These are phyloP conservation scores for Lepus oiostolus DNA, from an alignment of 2,797 vertebrate genomes.

Conservation along the genomic window DNA sequence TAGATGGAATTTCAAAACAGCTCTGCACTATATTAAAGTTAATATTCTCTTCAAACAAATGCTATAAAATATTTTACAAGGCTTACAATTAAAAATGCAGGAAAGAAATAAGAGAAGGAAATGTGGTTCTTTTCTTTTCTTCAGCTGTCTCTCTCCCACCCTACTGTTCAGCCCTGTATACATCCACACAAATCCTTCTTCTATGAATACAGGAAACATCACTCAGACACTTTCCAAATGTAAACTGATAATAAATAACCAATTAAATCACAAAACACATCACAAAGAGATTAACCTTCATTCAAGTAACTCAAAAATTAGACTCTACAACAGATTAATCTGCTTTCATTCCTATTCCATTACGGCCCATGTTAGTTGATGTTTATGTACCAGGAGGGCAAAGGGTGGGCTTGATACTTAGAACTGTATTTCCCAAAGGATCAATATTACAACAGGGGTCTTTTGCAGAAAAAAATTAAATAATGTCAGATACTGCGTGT, in stretches of 20 bases:
- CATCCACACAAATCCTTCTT: background rate
- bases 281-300: no score
- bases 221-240: conserved; percentile 3
- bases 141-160: background rate
- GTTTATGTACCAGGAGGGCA: conserved; percentile 69
- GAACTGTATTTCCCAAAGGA: conserved; percentile 52
- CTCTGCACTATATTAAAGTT: background rate
- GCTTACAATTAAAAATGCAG: background rate
- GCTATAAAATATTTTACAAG: background rate
- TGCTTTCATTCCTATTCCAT: conserved; percentile 76
- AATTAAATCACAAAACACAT: conserved; percentile 40
- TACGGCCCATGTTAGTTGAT: conserved; percentile 63
- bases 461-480: conserved; percentile 36
- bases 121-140: background rate
- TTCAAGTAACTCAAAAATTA: background rate
- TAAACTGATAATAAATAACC: conserved; percentile 41
- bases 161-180: accelerated
- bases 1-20: background rate
- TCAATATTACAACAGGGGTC: conserved; percentile 61
- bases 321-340: conserved; percentile 56
- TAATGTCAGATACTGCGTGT: background rate
- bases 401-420: conserved; percentile 73
- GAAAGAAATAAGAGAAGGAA: background rate
- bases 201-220: conserved; percentile 23
- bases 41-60: background rate